These are phyloP conservation scores for Hemibagrus guttatus DNA, from an alignment of 2,797 vertebrate genomes.

Conservation along the genomic window DNA sequence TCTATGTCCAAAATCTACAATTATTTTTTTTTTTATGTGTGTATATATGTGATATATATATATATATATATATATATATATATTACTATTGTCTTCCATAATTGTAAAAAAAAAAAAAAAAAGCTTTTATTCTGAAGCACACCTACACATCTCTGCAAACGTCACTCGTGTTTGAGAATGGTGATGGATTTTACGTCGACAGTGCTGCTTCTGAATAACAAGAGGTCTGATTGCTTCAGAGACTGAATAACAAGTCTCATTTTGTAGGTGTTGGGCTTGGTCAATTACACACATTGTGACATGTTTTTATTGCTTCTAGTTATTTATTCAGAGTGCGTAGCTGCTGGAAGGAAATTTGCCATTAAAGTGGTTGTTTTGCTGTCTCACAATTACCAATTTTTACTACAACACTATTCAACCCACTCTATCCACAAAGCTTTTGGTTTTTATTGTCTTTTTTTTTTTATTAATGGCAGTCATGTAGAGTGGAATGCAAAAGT, in stretches of 20 bases:
- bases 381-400: background rate
- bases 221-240: slow-evolving; percentile 9
- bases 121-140: background rate
- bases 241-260: slow-evolving; percentile 8
- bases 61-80: background rate
- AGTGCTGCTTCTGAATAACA: background rate
- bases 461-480: background rate
- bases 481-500: background rate
- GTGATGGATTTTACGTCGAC: background rate
- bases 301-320: slow-evolving; percentile 5
- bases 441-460: background rate
- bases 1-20: background rate
- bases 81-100: background rate
- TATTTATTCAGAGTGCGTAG: background rate
- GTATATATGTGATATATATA: too few relatives aligned
- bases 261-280: background rate
- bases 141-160: background rate
- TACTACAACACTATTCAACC: background rate
- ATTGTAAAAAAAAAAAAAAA: background rate
- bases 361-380: background rate
- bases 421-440: background rate
- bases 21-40: too few relatives aligned
- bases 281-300: slow-evolving; percentile 24
- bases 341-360: background rate
- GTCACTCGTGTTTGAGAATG: background rate